Percentiles rank a stretch among this genome's conserved stretches.
phyloP scores from a whole-genome alignment of 2,797 vertebrate species.

The Coregonus suidteri region DNA sequence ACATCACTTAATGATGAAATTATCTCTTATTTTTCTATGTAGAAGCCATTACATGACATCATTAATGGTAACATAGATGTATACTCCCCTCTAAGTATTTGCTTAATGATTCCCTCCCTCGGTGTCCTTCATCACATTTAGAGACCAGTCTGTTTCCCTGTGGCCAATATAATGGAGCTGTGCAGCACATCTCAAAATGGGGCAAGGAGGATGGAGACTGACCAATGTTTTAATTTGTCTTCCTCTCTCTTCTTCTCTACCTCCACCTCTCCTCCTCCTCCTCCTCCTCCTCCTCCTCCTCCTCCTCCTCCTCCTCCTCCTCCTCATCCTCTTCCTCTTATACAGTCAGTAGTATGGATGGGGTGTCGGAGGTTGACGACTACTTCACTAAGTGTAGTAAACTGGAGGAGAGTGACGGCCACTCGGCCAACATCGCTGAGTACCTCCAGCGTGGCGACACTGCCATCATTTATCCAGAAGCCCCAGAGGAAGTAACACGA shows the following conservation, averaged over 20 bases:
- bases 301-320: not conserved
- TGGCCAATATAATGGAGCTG: not conserved
- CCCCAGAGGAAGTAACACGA: slow-evolving; percentile 89
- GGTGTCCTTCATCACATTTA: slow-evolving; percentile 52
- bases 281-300: no score
- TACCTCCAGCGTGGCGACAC: slow-evolving; percentile 95
- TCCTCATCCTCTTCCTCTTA: slow-evolving; percentile 20
- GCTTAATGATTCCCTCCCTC: slow-evolving; percentile 58
- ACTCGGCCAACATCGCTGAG: slow-evolving; percentile 87
- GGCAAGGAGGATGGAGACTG: not conserved
- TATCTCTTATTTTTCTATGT: slow-evolving; percentile 62
- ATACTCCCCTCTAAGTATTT: slow-evolving; percentile 64
- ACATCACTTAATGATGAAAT: slow-evolving; percentile 51
- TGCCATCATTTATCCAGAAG: slow-evolving; percentile 97
- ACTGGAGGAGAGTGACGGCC: slow-evolving; percentile 84
- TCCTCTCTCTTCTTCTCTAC: not conserved
- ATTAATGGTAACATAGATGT: slow-evolving; percentile 69
- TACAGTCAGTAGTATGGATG: slow-evolving; percentile 84
- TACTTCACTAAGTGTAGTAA: slow-evolving; percentile 87
- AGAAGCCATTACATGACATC: slow-evolving; percentile 64
- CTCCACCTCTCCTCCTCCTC: no score
- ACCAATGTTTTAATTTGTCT: not conserved
- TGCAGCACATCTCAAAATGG: not conserved
- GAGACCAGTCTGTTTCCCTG: slow-evolving; percentile 19
- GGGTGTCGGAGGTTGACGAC: slow-evolving; percentile 86